phyloP scores from a whole-genome alignment of 2,797 vertebrate genomes.

The Capromys pilorides region DNA sequence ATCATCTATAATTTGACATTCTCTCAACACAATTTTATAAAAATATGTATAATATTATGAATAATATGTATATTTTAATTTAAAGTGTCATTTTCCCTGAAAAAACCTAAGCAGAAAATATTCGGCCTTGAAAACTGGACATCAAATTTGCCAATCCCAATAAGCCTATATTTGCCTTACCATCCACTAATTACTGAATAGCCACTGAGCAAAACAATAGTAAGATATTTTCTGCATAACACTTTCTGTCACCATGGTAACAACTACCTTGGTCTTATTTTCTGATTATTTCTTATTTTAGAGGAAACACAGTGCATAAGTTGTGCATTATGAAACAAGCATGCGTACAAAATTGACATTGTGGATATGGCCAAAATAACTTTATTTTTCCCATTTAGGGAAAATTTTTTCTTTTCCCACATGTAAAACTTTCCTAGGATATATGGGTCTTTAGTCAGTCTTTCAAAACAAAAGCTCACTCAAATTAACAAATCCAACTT shows the following conservation, averaged over 20 bases:
- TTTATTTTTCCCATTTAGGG: not conserved
- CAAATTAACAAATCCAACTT: conserved; percentile 9
- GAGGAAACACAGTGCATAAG: not conserved
- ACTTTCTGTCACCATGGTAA: not conserved
- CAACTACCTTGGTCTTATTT: not conserved
- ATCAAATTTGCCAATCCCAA: not conserved
- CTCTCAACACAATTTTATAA: not conserved
- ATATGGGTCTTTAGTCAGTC: not conserved
- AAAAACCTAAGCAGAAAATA: not conserved
- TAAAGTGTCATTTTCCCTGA: not conserved
- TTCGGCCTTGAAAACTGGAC: not conserved
- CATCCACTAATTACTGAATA: not conserved
- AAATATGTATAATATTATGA: not conserved
- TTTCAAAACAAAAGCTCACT: conserved; percentile 1
- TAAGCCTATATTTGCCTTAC: not conserved
- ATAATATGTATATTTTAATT: not conserved
- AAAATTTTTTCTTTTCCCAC: not conserved
- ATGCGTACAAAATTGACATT: not conserved
- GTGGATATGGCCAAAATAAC: not conserved
- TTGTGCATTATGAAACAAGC: not conserved
- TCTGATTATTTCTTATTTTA: not conserved
- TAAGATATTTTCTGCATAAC: not conserved
- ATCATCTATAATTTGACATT: not conserved
- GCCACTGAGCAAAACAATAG: not conserved
- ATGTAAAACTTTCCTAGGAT: not conserved